phyloP scores from a whole-genome alignment of 2,888 invertebrate genomes.

The Fragum sueziense region DNA sequence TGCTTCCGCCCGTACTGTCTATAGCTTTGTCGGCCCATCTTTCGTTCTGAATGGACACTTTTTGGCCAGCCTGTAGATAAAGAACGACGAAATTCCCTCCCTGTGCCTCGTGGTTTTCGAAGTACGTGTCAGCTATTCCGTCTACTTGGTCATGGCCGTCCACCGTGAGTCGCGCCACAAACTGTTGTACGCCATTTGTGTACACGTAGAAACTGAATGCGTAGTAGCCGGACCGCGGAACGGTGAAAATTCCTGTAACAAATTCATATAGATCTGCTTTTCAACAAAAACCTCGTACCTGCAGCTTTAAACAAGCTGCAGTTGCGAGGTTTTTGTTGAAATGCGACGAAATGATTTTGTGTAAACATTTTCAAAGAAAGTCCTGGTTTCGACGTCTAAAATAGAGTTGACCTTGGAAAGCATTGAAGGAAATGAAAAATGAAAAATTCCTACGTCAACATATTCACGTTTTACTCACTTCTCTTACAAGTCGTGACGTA shows the following conservation, averaged over 20 bases:
- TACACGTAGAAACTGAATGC: constrained; percentile 24
- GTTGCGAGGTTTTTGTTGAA: too few relatives aligned
- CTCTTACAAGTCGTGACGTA: too few relatives aligned
- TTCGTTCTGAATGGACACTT: constrained; percentile 28
- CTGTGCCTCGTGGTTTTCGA: constrained; percentile 29
- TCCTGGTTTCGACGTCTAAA: too few relatives aligned
- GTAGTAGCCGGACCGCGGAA: constrained; percentile 6
- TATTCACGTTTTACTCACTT: too few relatives aligned
- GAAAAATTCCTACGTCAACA: too few relatives aligned
- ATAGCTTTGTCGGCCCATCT: constrained; percentile 26
- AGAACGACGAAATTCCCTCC: constrained; percentile 28
- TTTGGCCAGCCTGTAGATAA: constrained; percentile 14
- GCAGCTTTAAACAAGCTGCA: too few relatives aligned
- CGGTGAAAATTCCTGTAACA: constrained; percentile 33
- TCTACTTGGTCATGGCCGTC: constrained; percentile 28
- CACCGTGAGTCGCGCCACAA: constrained; percentile 22
- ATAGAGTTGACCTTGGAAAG: too few relatives aligned
- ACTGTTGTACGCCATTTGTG: constrained; percentile 17
- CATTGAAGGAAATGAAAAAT: too few relatives aligned
- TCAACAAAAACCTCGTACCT: too few relatives aligned
- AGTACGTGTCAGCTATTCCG: constrained; percentile 29
- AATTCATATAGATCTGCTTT: too few relatives aligned
- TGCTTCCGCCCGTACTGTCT: neutral
- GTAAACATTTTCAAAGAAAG: too few relatives aligned
- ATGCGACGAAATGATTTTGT: too few relatives aligned